A percentile compares a stretch with the other conserved stretches of the same genome.
phyloP scores from a whole-genome alignment of 1,140 invertebrate genomes.

The Parapsyche elsis region DNA sequence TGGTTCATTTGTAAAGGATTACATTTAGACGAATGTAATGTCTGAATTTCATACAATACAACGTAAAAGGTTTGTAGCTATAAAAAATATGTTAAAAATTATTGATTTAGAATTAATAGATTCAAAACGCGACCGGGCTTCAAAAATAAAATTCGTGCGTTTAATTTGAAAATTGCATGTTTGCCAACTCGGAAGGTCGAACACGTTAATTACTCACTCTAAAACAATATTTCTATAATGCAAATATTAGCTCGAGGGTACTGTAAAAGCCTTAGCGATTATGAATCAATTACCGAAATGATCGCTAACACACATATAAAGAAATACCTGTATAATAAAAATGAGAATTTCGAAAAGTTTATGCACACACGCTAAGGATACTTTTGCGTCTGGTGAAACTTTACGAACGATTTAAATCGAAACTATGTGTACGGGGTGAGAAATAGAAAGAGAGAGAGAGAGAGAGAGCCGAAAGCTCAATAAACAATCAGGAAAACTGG shows the following conservation, averaged over 20 bases:
- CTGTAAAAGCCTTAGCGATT: background rate
- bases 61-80: too few relatives aligned
- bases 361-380: too few relatives aligned
- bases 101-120: constrained; percentile 8
- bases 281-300: background rate
- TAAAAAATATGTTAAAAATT: background rate
- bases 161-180: constrained; percentile 32
- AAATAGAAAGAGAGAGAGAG: too few relatives aligned
- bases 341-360: background rate
- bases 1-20: too few relatives aligned
- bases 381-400: too few relatives aligned
- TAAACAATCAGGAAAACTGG: constrained; percentile 19
- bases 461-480: background rate
- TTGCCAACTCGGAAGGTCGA: constrained; percentile 16
- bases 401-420: too few relatives aligned
- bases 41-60: too few relatives aligned
- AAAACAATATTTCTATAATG: background rate
- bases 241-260: constrained; percentile 4
- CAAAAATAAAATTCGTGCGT: constrained; percentile 9
- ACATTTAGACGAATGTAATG: too few relatives aligned
- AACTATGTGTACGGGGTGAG: too few relatives aligned
- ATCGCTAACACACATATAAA: background rate
- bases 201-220: constrained; percentile 28
- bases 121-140: background rate
- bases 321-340: constrained; percentile 4